Conservation (phyloP, 2,113 vertebrate species). For the Stercorarius parasiticus region DNA sequence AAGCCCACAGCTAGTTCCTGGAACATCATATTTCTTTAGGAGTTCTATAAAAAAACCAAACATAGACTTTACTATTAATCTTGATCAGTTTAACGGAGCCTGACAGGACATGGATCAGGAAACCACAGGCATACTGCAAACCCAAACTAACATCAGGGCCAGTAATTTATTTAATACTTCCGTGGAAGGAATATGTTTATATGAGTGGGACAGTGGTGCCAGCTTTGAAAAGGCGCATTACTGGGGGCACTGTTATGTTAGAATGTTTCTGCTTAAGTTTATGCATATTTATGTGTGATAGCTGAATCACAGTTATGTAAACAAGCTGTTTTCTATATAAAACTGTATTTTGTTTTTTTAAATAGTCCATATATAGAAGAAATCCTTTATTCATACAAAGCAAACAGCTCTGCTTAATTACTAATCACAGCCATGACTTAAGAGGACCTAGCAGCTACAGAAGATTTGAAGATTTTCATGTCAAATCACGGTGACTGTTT, state of each 20-base stretch:
- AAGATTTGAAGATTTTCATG: not conserved
- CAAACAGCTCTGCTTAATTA: constrained; percentile 24
- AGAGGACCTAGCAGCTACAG: not conserved
- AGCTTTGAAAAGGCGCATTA: not conserved
- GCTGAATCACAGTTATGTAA: not conserved
- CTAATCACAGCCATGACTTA: not conserved
- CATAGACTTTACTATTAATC: not conserved
- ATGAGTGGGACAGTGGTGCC: not conserved
- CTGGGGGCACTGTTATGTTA: rapidly evolving
- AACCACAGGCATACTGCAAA: not conserved
- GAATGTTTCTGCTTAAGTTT: not conserved
- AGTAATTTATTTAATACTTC: not conserved
- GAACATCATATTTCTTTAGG: not conserved
- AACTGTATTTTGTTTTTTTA: not conserved
- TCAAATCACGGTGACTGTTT: constrained; percentile 47
- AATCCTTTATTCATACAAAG: not conserved
- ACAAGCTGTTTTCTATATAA: not conserved
- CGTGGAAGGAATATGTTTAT: not conserved
- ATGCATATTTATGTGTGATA: not conserved
- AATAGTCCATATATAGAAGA: not conserved
- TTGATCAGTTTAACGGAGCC: not conserved
- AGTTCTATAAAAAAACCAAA: not conserved
- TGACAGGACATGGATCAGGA: not conserved
- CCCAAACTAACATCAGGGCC: not conserved
- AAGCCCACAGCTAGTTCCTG: not conserved